Conservation (phyloP, 2,113 vertebrate genomes). For the Cottus gobio region DNA sequence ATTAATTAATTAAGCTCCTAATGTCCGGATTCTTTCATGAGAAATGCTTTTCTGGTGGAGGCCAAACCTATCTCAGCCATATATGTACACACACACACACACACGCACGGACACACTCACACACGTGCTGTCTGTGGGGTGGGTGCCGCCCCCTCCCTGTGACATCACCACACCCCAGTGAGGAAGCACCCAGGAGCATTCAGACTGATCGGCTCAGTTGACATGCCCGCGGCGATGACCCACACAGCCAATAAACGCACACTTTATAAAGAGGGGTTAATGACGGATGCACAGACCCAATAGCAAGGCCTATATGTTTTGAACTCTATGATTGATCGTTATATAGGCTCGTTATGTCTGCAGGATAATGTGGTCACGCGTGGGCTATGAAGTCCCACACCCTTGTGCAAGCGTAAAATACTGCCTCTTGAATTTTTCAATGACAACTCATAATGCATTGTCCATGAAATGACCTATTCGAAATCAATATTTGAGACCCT, state of each 20-base stretch:
- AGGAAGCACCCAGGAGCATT: constrained; percentile 24
- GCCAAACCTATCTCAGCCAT: constrained; percentile 10
- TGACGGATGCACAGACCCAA: constrained; percentile 44
- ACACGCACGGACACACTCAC: background rate
- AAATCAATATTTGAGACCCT: constrained; percentile 14
- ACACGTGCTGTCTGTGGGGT: background rate
- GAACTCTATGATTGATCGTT: background rate
- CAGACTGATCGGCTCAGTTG: constrained; percentile 36
- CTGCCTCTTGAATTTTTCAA: background rate
- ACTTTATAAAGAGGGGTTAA: constrained; percentile 48
- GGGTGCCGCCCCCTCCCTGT: constrained; percentile 69
- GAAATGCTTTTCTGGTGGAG: background rate
- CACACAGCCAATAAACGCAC: constrained; percentile 47
- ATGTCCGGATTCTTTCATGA: background rate
- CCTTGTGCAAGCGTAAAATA: background rate
- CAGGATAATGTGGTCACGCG: background rate
- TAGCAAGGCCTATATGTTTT: constrained; percentile 14
- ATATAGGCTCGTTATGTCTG: background rate
- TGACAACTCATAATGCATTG: background rate
- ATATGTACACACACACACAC: too few relatives aligned
- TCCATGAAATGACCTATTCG: constrained; percentile 24
- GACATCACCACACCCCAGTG: constrained; percentile 73
- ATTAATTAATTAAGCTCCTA: background rate
- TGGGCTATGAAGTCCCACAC: background rate
- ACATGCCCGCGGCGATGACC: constrained; percentile 38